Evolutionary conservation across 2,113 vertebrate species (phyloP).

Genomic region (Chaetorhynchus papuensis): DNA sequence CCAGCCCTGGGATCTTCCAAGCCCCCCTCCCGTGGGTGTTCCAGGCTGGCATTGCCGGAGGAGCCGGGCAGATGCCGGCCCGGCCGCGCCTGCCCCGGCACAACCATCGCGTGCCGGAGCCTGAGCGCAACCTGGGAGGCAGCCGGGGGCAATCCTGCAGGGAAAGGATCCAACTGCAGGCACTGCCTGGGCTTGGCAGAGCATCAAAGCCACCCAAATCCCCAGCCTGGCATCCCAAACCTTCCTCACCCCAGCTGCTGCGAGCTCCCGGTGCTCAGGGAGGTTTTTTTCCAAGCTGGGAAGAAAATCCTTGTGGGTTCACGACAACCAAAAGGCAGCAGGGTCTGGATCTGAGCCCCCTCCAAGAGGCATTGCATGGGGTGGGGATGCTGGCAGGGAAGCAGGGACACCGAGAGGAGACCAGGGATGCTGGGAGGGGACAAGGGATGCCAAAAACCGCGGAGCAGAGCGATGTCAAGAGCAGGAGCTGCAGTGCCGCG

Average conservation of each 20-base stretch:
- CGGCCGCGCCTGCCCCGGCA: background rate
- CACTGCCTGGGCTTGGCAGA: background rate
- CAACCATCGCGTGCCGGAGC: background rate
- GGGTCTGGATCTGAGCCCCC: background rate
- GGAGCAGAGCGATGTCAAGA: background rate
- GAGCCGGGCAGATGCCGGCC: background rate
- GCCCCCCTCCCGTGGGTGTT: background rate
- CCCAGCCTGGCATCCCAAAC: background rate
- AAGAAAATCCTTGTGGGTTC: background rate
- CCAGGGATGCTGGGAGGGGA: background rate
- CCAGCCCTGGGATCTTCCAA: rapidly evolving
- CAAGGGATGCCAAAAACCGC: rapidly evolving
- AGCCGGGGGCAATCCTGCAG: background rate
- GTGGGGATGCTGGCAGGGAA: background rate
- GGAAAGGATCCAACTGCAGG: background rate
- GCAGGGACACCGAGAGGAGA: background rate
- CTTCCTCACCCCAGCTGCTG: rapidly evolving
- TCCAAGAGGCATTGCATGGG: background rate
- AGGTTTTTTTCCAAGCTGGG: background rate
- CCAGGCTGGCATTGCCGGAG: background rate
- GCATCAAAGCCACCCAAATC: slow-evolving; percentile 5
- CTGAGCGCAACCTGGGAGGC: background rate
- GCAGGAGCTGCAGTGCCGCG: rapidly evolving
- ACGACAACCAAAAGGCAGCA: background rate
- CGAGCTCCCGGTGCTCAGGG: rapidly evolving